Base-by-base conservation (phyloP, 2,888 invertebrate genomes). In the Parnassius orleans region DNA sequence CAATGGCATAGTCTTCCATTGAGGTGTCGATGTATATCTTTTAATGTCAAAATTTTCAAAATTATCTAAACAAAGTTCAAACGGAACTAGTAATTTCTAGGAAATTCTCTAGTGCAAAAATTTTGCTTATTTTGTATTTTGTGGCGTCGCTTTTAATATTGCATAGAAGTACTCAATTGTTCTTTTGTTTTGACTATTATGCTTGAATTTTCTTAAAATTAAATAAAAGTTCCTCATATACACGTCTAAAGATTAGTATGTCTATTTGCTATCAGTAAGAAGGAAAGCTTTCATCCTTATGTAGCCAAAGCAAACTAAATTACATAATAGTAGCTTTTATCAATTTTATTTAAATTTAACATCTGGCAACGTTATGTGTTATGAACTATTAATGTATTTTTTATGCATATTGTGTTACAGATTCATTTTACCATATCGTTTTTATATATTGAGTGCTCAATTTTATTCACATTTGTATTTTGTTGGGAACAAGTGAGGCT, bases 1-100 rank as follows among this genome's bases (percentile, higher is more conserved):
- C 68, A 70, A 73, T 70, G 69, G 72, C 68, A 66, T 73, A 71
- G 86, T 87, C 87, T 87, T 87, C 86, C 87, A 82, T 80, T 77
- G 77, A 76, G 67, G 76, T 80, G 79, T 77, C 78, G 77, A 54
- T 44, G 54, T 54, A 10, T 52, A 9, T 33, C 9, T n/a, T 41
- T 14, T 41, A 9, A 48, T 14, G 48, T 48, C n/a, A 15, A 9
- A 15, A 14, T 48, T 41, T 9, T 41, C 41, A 41, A 14, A 41
- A 5, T 33, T 24, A 50, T 24, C 15, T 14, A 15, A 15, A 50
- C n/a, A 50, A 68, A 50, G 3, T 57, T 33, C 44, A n/a, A 51
- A n/a, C 19, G 15, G 33, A 61, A 15, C 11, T 56, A 51, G 9
- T 5, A 46, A 52, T 56, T 46, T 24, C 1, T 33, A 41, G 9